These are phyloP conservation scores for Oscheius sp. DNA, from an alignment of 2,888 invertebrate genomes.

Conservation along the genomic window DNA sequence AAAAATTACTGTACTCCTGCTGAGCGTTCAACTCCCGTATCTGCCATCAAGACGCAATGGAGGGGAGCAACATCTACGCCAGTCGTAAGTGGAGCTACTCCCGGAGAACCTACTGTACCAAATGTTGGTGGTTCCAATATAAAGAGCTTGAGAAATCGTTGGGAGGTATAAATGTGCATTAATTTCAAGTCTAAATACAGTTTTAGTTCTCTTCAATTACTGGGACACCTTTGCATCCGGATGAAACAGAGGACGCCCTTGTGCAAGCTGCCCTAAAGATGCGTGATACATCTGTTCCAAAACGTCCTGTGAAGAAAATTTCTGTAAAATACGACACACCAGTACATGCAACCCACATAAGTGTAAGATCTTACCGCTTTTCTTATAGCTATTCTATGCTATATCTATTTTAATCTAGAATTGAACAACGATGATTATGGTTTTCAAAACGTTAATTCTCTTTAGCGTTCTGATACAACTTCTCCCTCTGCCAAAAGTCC, in stretches of 20 bases:
- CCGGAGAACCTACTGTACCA: constrained; percentile 48
- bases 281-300: constrained; percentile 39
- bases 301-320: background rate
- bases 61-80: constrained; percentile 56
- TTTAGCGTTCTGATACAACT: constrained; percentile 34
- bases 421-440: too few relatives aligned
- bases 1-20: constrained; percentile 16
- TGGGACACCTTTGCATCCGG: constrained; percentile 67
- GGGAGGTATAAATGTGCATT: constrained; percentile 44
- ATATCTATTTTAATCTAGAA: too few relatives aligned
- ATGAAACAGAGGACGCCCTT: constrained; percentile 57
- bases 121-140: constrained; percentile 44
- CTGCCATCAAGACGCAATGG: constrained; percentile 53
- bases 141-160: constrained; percentile 53
- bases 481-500: constrained; percentile 32
- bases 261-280: constrained; percentile 53
- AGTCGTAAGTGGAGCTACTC: constrained; percentile 52
- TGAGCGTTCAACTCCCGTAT: background rate
- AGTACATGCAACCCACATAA: too few relatives aligned
- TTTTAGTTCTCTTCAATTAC: constrained; percentile 61
- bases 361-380: background rate
- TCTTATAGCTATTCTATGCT: background rate
- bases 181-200: background rate
- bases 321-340: background rate
- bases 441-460: too few relatives aligned